phyloP scores from a whole-genome alignment of 2,888 invertebrate genomes.

The Phengaris arion region DNA sequence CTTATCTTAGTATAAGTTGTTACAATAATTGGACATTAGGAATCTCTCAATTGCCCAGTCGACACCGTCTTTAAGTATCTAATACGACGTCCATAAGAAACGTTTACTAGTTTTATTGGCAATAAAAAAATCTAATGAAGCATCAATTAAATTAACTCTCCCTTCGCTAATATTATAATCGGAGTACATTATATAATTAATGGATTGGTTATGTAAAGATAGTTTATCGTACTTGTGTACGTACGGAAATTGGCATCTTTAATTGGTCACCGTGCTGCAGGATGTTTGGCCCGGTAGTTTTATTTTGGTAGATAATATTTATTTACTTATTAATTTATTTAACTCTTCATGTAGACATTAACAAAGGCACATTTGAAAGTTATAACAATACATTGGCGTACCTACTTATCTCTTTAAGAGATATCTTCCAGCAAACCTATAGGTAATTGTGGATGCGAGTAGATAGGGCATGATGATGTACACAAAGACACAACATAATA shows the following conservation, averaged over 20 bases:
- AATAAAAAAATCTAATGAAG: conserved; percentile 24
- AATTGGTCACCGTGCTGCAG: background rate
- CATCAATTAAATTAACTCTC: background rate
- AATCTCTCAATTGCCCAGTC: background rate
- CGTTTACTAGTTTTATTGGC: background rate
- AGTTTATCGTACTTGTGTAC: background rate
- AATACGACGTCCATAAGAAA: background rate
- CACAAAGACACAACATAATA: too few relatives aligned
- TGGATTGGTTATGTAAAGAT: background rate
- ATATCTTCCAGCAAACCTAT: too few relatives aligned
- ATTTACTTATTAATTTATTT: too few relatives aligned
- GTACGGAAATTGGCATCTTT: background rate
- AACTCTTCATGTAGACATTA: too few relatives aligned
- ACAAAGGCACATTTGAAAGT: too few relatives aligned
- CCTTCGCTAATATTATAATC: conserved; percentile 5
- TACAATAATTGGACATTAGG: background rate
- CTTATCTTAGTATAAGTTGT: too few relatives aligned
- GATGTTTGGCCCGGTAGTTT: too few relatives aligned
- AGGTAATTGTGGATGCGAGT: too few relatives aligned
- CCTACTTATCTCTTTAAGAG: too few relatives aligned
- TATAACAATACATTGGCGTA: too few relatives aligned
- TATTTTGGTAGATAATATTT: too few relatives aligned
- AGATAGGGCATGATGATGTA: too few relatives aligned
- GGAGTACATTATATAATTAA: background rate
- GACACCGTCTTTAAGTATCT: background rate